These are phyloP conservation scores for Cossypha polioptera DNA, from an alignment of 2,797 vertebrate genomes.

Conservation along the genomic window DNA sequence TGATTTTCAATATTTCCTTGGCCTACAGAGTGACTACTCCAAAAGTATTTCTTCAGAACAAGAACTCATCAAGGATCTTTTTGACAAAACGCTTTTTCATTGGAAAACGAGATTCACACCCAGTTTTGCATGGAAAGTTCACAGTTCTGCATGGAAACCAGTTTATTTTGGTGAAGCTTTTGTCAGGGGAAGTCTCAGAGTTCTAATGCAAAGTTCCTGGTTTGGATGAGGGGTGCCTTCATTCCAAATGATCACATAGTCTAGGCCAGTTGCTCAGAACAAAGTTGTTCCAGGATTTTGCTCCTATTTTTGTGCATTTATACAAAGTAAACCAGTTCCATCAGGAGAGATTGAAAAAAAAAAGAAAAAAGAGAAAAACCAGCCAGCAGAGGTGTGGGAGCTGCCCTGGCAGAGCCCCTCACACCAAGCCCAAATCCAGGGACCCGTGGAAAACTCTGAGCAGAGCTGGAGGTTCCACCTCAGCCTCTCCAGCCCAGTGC, in stretches of 20 bases:
- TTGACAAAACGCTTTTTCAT: neutral
- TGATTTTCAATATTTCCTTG: neutral
- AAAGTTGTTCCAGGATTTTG: neutral
- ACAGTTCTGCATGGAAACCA: neutral
- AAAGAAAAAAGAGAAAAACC: neutral
- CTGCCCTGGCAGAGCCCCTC: neutral
- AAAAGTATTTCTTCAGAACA: neutral
- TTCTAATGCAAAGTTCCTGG: neutral
- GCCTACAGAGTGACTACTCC: neutral
- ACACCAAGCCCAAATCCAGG: neutral
- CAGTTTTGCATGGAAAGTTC: neutral
- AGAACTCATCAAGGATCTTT: constrained; percentile 22
- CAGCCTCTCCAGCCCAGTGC: neutral
- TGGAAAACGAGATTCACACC: neutral
- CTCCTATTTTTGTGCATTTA: neutral
- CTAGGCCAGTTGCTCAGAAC: neutral
- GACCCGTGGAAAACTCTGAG: fast-evolving
- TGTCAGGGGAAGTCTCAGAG: neutral
- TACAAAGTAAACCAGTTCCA: neutral
- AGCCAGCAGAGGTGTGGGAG: neutral
- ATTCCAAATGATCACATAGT: neutral
- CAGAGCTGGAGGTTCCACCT: neutral
- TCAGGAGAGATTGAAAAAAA: neutral
- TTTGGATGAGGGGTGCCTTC: neutral
- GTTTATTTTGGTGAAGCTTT: neutral